Base-by-base conservation (phyloP, 2,113 vertebrate species). In the Equus przewalskii region DNA sequence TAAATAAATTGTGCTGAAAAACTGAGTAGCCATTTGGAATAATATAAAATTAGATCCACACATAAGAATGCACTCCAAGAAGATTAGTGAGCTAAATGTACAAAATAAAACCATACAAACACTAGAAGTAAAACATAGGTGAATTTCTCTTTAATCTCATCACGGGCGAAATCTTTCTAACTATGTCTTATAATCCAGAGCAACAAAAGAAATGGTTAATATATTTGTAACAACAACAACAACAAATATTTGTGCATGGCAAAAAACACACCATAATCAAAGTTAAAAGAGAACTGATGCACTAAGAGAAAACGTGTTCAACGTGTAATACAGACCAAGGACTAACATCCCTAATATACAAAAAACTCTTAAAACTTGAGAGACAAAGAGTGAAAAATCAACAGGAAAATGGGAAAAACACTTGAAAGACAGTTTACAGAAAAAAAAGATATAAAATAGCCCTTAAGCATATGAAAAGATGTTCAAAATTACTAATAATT, bases 141-240 rank as follows among this genome's bases (percentile, higher is more conserved):
- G 24, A 89, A 89, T 89, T 86, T 36, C 22, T 76, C 49, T 95
- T 97, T 69, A 73, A 91, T 97, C 19, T 78, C 13, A 89, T 26
- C 51, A 49, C 60, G 56, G 22, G 0, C 5, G 51, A 91, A 92
- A 7, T 89, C 26, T 90, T 87, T 84, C 15, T 87, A 46, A 76
- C 21, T 30, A 54, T 72, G 24, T 69, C 28, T 96, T 72, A 96
- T 72, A 95, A 92, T 78, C 10, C 11, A 70, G 54, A 92, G 15
- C 6, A 85, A 69, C 76, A 51, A 86, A 79, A 36, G 0, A 94
- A 95, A n/a, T 18, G 2, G 49, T 46, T 73, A 54, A 91, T 92
- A 75, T 93, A 81, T 70, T 41, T 60, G 15, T 54, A 54, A 73
- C 15, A 83, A 86, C 46, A 80, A 86, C 14, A 87, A 84, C 41